These are phyloP conservation scores for Stenotaenia linearis DNA, from an alignment of 2,888 invertebrate species.

Conservation along the genomic window DNA sequence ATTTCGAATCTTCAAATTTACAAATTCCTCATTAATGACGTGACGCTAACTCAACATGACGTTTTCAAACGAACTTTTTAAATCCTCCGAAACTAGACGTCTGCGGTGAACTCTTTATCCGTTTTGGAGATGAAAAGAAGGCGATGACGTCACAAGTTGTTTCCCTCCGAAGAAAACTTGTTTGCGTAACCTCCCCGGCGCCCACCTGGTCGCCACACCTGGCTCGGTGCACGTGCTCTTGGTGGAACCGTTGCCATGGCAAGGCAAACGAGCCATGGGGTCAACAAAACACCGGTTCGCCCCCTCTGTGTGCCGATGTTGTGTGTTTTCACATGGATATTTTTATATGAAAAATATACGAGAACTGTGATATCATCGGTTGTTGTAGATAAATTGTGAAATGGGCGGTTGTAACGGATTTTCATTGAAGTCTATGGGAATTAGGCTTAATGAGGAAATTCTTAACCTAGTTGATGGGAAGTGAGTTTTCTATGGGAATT, in stretches of 20 bases:
- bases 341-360: not conserved
- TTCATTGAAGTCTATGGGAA: no score
- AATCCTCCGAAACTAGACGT: no score
- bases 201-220: conserved; percentile 1
- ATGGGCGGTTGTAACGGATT: no score
- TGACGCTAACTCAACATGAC: no score
- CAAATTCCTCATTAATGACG: no score
- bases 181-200: not conserved
- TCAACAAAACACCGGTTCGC: not conserved
- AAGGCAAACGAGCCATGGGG: not conserved
- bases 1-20: no score
- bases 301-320: not conserved
- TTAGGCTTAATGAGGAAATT: no score
- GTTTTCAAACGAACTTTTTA: no score
- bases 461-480: no score
- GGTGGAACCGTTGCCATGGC: not conserved
- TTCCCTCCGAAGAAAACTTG: not conserved
- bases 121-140: not conserved
- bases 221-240: not conserved
- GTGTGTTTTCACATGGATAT: not conserved
- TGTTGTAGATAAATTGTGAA: no score
- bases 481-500: no score
- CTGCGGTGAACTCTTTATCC: not conserved
- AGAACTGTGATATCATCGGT: no score
- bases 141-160: conserved; percentile 3